Evolutionary conservation across 92 coral and sea anemone genomes (phyloP), one percentile per base, ranked within the genome.

Genomic region (Virgularia gustaviana): DNA sequence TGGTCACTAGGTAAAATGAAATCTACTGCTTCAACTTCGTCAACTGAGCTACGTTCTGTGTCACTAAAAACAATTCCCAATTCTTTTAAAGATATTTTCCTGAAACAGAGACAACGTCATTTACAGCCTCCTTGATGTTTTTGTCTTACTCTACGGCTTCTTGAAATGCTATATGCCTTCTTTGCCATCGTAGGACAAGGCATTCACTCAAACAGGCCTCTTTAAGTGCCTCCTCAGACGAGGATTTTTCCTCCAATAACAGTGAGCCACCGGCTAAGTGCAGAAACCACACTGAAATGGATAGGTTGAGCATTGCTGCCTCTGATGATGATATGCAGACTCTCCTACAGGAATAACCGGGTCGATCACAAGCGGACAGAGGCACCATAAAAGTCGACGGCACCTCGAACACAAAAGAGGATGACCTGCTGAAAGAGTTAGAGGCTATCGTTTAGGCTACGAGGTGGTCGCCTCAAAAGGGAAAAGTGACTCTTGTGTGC

Each of bases 141-240:
- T 32, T 22, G 70, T 75, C 56, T 58, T 81, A 42, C 36, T 81
- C 49, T 12, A 81, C 77, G 6, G 86, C 86, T 28, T 81, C 45
- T 74, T 76, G 85, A 70, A 38, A 80, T 81, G 23, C 85, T 85
- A 75, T 44, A 51, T 34, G 9, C 42, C 15, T 29, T 29, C 62
- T 71, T 85, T 49, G 89, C 85, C 4, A 39, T 29, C 36, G 59
- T 63, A 15, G 79, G 35, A 18, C 79, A 74, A 36, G 67, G 29
- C n/a, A n/a, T n/a, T n/a, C n/a, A n/a, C n/a, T n/a, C n/a, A n/a
- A n/a, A n/a, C n/a, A n/a, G n/a, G n/a, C n/a, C n/a, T n/a, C n/a
- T n/a, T n/a, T n/a, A n/a, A n/a, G n/a, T n/a, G n/a, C n/a, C n/a
- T n/a, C n/a, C n/a, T n/a, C n/a, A n/a, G n/a, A n/a, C n/a, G n/a